Conservation (phyloP, 2,797 vertebrate species). For the Sebastes aleutianus region DNA sequence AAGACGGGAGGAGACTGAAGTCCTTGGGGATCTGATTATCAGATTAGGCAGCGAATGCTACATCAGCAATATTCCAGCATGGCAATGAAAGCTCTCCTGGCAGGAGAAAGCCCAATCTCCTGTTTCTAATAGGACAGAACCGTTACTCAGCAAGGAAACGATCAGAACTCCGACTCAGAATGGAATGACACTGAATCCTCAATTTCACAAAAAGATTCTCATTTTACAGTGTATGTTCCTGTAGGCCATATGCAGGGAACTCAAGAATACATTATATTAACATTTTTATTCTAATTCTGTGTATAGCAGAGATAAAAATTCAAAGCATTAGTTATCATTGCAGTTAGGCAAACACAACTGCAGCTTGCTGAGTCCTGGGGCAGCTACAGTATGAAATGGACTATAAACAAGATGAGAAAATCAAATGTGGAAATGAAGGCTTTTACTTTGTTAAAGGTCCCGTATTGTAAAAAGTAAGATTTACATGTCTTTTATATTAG, state of each 20-base stretch:
- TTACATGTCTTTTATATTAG: too few species aligned
- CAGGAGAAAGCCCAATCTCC: slow-evolving; percentile 43
- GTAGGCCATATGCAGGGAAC: neutral
- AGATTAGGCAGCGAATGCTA: slow-evolving; percentile 54
- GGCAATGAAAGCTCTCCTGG: slow-evolving; percentile 60
- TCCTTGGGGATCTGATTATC: slow-evolving; percentile 67
- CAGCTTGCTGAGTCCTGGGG: neutral
- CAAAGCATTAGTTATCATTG: neutral
- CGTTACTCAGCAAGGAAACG: slow-evolving; percentile 19
- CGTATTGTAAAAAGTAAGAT: too few species aligned
- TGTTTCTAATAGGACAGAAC: slow-evolving; percentile 63
- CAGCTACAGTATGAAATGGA: neutral
- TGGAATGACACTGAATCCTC: slow-evolving; percentile 26
- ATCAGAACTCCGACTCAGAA: slow-evolving; percentile 3
- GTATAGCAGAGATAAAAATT: neutral
- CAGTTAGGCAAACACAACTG: neutral
- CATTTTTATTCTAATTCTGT: neutral
- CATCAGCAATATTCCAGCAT: slow-evolving; percentile 65
- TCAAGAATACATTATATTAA: neutral
- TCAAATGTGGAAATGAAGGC: slow-evolving; percentile 3
- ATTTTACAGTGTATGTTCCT: neutral
- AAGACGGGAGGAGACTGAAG: slow-evolving; percentile 20
- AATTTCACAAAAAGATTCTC: neutral
- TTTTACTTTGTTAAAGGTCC: neutral
- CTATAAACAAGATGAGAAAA: slow-evolving; percentile 8